phyloP scores from a whole-genome alignment of 2,888 invertebrate genomes.

The Macrophya annulata region DNA sequence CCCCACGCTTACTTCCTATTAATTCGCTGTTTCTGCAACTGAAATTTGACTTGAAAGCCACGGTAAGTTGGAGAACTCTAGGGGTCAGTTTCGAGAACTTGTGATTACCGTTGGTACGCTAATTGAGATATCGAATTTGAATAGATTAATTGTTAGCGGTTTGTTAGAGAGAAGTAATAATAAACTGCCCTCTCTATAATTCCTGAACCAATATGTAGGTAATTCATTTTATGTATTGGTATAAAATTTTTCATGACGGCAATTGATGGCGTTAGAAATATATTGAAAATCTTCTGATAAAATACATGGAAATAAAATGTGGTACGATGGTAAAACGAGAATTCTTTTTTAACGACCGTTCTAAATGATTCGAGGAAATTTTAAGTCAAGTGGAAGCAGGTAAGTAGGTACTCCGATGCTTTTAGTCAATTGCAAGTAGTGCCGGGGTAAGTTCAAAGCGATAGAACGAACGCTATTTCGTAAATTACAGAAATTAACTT shows the following conservation, averaged over 20 bases:
- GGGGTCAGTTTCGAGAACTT: neutral
- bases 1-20: constrained; percentile 8
- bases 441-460: constrained; percentile 38
- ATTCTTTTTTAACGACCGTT: constrained; percentile 16
- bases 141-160: constrained; percentile 12
- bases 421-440: constrained; percentile 50
- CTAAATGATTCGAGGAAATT: constrained; percentile 49
- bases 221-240: neutral
- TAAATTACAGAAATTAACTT: constrained; percentile 47
- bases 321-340: neutral
- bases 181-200: neutral
- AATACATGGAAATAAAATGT: neutral
- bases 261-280: neutral
- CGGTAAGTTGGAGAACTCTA: neutral
- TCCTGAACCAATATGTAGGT: too few species aligned
- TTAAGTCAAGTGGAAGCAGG: constrained; percentile 42
- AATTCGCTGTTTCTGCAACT: constrained; percentile 5
- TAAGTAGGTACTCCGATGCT: constrained; percentile 51
- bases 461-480: constrained; percentile 39
- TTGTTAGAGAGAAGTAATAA: neutral
- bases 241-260: neutral
- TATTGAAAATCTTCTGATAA: neutral
- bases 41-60: constrained; percentile 21
- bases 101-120: neutral
- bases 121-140: constrained; percentile 8